A percentile compares a stretch with the other conserved stretches of the same genome.
Evolutionary conservation across 2,797 vertebrate species (phyloP).

Genomic region (Harpagifer antarcticus): DNA sequence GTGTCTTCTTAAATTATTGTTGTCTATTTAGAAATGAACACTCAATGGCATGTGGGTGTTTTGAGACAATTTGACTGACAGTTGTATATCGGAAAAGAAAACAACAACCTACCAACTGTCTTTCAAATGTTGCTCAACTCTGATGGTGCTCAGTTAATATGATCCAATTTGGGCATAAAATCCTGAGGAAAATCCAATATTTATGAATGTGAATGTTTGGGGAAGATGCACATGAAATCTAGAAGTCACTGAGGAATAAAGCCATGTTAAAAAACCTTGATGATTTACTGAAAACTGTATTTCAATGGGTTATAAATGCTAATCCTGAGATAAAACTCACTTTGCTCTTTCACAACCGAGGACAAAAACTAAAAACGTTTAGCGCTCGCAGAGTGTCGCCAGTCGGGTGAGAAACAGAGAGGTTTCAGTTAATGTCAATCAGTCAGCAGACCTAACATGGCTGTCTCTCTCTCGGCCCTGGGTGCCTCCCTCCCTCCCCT

Average conservation of each 20-base stretch:
- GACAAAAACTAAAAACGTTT: slow-evolving; percentile 40
- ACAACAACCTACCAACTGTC: neutral
- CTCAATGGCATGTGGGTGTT: neutral
- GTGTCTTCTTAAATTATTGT: no score
- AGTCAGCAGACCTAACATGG: slow-evolving; percentile 84
- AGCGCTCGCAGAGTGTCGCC: slow-evolving; percentile 42
- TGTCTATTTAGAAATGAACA: neutral
- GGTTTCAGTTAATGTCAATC: slow-evolving; percentile 75
- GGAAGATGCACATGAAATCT: neutral
- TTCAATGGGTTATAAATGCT: slow-evolving; percentile 14
- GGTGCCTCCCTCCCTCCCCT: slow-evolving; percentile 64
- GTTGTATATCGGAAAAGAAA: neutral
- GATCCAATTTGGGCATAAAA: neutral
- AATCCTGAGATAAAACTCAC: slow-evolving; percentile 24
- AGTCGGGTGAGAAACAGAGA: slow-evolving; percentile 61
- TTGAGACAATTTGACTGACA: neutral
- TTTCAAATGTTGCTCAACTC: neutral
- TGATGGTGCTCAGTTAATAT: neutral
- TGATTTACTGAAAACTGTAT: slow-evolving; percentile 14
- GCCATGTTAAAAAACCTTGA: slow-evolving; percentile 10
- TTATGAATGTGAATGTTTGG: neutral
- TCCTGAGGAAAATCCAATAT: neutral
- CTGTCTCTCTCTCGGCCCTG: slow-evolving; percentile 71
- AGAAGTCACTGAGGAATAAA: neutral
- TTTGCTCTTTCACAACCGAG: slow-evolving; percentile 21